These are phyloP conservation scores for Xanthia icteritia DNA, from an alignment of 2,888 invertebrate species.

Conservation along the genomic window DNA sequence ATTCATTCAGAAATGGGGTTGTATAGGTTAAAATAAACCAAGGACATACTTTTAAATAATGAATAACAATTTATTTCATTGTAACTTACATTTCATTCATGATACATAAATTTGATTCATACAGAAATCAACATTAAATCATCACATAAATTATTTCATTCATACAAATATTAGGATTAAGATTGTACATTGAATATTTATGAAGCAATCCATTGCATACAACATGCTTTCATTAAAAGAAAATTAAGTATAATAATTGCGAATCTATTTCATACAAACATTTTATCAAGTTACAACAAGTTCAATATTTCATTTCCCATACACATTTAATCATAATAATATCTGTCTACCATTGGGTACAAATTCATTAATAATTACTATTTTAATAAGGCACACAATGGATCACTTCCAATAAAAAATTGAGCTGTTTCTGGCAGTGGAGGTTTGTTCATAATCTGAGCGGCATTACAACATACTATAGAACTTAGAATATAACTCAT, in stretches of 20 bases:
- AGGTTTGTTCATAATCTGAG: slow-evolving; percentile 59
- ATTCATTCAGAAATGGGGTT: not conserved
- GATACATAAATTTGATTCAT: slow-evolving; percentile 76
- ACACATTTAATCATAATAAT: slow-evolving; percentile 29
- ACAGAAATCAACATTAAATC: slow-evolving; percentile 73
- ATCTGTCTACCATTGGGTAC: slow-evolving; percentile 20
- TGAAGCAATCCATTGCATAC: slow-evolving; percentile 62
- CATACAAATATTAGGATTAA: slow-evolving; percentile 58
- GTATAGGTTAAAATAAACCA: slow-evolving; percentile 21
- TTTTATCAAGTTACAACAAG: slow-evolving; percentile 19
- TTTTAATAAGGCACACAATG: slow-evolving; percentile 55
- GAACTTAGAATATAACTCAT: slow-evolving; percentile 30
- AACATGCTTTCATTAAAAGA: slow-evolving; percentile 27
- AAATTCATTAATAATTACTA: slow-evolving; percentile 37
- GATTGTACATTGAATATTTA: slow-evolving; percentile 60
- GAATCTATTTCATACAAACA: slow-evolving; percentile 33
- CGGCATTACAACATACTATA: slow-evolving; percentile 29
- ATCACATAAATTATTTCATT: slow-evolving; percentile 70
- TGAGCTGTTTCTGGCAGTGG: slow-evolving; percentile 68
- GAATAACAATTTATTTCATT: slow-evolving; percentile 83
- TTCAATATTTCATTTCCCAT: slow-evolving; percentile 37
- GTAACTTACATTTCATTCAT: slow-evolving; percentile 76
- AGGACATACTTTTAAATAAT: slow-evolving; percentile 64
- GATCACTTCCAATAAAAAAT: slow-evolving; percentile 60
- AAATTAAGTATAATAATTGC: slow-evolving; percentile 29